These are phyloP conservation scores for Conomelus anceps DNA, from an alignment of 2,888 invertebrate species.

Conservation along the genomic window DNA sequence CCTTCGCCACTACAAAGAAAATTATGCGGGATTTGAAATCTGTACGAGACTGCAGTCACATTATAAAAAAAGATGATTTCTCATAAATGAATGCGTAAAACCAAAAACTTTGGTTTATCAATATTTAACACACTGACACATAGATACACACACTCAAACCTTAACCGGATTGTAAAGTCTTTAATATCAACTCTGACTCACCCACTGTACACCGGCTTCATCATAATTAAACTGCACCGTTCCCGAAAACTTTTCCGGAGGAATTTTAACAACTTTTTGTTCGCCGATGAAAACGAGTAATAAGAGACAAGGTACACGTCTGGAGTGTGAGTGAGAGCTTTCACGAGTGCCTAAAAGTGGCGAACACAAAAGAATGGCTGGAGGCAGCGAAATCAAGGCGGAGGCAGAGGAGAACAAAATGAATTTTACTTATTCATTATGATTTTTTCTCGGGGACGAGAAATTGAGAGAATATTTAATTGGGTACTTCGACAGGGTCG, in stretches of 20 bases:
- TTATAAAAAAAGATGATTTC: neutral
- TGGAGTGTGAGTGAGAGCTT: neutral
- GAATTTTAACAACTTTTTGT: neutral
- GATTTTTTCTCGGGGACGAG: neutral
- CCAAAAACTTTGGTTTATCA: neutral
- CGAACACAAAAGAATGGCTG: neutral
- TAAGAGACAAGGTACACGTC: neutral
- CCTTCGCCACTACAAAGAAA: too few species aligned
- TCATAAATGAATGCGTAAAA: neutral
- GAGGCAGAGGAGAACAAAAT: neutral
- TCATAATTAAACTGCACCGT: neutral
- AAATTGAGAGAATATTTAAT: neutral
- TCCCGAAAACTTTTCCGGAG: neutral
- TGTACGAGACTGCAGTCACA: neutral
- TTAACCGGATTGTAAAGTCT: neutral
- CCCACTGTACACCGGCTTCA: neutral
- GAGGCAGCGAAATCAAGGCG: neutral
- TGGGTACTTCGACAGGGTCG: neutral
- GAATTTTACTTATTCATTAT: neutral
- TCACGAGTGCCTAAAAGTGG: neutral
- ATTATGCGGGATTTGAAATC: too few species aligned
- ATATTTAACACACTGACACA: neutral
- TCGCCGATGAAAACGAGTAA: neutral
- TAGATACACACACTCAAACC: neutral
- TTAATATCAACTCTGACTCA: neutral